These are phyloP conservation scores for Pseudoips prasinana DNA, from an alignment of 2,888 invertebrate species.

Conservation along the genomic window DNA sequence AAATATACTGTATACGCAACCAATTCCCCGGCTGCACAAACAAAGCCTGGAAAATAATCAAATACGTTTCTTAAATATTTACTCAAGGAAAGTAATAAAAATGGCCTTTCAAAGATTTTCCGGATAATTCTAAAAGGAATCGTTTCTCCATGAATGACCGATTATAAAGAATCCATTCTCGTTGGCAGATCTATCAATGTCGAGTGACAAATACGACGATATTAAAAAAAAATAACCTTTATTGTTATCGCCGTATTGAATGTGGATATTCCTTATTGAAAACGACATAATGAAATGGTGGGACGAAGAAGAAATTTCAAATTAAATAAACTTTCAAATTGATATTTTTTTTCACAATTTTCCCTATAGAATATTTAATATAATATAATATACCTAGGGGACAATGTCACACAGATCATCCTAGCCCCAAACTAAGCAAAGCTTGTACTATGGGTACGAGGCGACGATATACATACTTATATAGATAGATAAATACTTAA, in stretches of 20 bases:
- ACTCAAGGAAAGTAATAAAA: conserved; percentile 13
- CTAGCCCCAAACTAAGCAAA: too few species aligned
- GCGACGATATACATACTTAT: too few species aligned
- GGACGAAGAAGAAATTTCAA: too few species aligned
- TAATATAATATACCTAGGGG: too few species aligned
- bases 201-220: conserved; percentile 21
- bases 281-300: neutral
- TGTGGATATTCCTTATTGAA: conserved; percentile 11
- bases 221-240: conserved; percentile 18
- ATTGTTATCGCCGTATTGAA: conserved; percentile 15
- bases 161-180: conserved; percentile 29
- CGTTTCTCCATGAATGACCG: conserved; percentile 30
- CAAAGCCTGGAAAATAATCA: neutral
- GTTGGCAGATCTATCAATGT: conserved; percentile 36
- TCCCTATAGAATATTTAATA: too few species aligned
- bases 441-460: too few species aligned
- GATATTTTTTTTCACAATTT: too few species aligned
- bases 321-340: too few species aligned
- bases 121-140: conserved; percentile 24
- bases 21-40: too few species aligned
- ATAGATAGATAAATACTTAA: too few species aligned
- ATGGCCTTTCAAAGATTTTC: conserved; percentile 10
- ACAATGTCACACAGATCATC: too few species aligned
- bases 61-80: conserved; percentile 10
- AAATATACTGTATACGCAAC: too few species aligned